Conservation (phyloP, 35 echinoderm and acorn worm species). For the Heliocidaris tuberculata region DNA sequence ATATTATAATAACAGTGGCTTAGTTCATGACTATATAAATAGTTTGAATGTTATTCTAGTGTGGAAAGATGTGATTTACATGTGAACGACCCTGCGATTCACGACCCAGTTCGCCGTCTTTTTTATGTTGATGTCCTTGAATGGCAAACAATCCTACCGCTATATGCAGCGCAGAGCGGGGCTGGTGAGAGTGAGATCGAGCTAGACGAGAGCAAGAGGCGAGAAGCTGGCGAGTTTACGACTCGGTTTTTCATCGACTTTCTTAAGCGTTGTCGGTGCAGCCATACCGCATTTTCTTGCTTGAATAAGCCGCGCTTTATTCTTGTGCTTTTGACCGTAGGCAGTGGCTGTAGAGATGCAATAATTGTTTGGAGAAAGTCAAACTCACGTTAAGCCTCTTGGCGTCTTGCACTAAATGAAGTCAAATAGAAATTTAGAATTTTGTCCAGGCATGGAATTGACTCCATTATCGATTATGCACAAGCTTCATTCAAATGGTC, state of each 20-base stretch:
- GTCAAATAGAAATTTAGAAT: no score
- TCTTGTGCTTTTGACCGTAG: neutral
- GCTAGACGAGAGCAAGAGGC: no score
- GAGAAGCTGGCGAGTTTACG: neutral
- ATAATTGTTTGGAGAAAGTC: no score
- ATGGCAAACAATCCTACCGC: neutral
- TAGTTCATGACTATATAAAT: neutral
- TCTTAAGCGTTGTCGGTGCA: neutral
- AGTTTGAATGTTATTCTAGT: neutral
- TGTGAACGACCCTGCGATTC: neutral
- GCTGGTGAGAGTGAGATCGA: no score
- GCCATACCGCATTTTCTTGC: neutral
- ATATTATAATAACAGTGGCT: neutral
- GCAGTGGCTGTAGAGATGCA: neutral
- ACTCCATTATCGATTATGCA: no score
- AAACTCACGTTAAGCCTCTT: no score
- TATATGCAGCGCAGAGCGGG: neutral
- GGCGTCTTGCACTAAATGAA: no score
- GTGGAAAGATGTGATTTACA: neutral
- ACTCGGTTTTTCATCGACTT: neutral
- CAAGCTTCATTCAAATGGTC: no score
- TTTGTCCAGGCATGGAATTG: no score
- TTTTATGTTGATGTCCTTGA: slow-evolving; percentile 34
- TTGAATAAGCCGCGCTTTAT: slow-evolving; percentile 31
- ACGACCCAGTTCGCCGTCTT: slow-evolving; percentile 3